Percentiles rank a stretch among this genome's conserved stretches.
Conservation (phyloP, 2,113 vertebrate species). For the Lepidothrix coronata region DNA sequence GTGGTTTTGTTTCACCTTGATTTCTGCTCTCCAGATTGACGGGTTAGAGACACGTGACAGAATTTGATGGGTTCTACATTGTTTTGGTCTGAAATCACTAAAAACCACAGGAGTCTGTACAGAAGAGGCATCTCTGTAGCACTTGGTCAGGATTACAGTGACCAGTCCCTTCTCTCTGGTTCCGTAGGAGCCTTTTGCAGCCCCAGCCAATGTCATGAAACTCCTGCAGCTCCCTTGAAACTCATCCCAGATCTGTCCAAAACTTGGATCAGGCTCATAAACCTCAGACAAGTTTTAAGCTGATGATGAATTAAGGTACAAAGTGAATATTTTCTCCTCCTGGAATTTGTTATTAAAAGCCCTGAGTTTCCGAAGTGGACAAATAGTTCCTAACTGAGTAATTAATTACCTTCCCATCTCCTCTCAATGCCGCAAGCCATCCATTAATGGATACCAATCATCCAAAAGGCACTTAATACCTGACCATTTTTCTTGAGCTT, state of each 20-base stretch:
- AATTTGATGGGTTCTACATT: neutral
- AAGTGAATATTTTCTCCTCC: slow-evolving; percentile 47
- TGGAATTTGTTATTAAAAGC: slow-evolving; percentile 52
- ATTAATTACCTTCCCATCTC: slow-evolving; percentile 20
- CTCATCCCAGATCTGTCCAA: slow-evolving; percentile 55
- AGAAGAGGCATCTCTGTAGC: neutral
- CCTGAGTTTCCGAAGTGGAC: slow-evolving; percentile 9
- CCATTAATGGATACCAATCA: slow-evolving; percentile 10
- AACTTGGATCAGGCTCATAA: slow-evolving; percentile 45
- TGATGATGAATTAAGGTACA: slow-evolving; percentile 64
- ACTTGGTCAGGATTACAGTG: neutral
- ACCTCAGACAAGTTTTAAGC: slow-evolving; percentile 42
- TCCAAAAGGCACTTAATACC: neutral
- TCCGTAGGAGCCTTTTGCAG: neutral
- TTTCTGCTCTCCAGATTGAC: neutral
- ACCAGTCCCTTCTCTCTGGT: neutral
- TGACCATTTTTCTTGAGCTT: neutral
- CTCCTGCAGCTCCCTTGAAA: slow-evolving; percentile 56
- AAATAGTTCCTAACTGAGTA: slow-evolving; percentile 37
- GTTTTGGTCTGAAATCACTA: neutral
- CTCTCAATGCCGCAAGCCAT: neutral
- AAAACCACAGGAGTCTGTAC: neutral
- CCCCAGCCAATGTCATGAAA: neutral
- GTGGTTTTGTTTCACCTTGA: neutral
- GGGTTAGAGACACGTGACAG: fast-evolving